A percentile compares a stretch with the other conserved stretches of the same genome.
phyloP scores from a whole-genome alignment of 1,140 invertebrate species.

The Caenorhabditis latens region DNA sequence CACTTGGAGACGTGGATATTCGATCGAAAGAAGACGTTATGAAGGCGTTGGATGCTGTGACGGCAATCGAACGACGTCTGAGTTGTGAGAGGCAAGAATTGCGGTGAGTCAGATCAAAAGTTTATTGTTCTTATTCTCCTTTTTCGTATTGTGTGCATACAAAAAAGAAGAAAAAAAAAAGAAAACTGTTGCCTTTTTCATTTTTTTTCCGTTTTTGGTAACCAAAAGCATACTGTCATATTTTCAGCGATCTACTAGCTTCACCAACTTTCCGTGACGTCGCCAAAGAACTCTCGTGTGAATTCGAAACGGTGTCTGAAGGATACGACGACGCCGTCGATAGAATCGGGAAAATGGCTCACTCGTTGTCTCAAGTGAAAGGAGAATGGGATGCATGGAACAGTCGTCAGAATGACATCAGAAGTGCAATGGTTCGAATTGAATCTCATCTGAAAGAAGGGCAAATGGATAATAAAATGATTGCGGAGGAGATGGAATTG shows the following conservation, averaged over 20 bases:
- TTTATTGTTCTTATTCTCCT: constrained; percentile 15
- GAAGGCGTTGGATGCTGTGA: constrained; percentile 53
- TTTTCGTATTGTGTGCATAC: constrained; percentile 24
- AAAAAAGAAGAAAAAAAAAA: neutral
- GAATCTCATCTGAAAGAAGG: constrained; percentile 52
- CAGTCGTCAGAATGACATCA: constrained; percentile 53
- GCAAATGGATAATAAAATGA: constrained; percentile 50
- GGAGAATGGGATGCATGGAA: constrained; percentile 55
- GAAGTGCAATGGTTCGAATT: constrained; percentile 42
- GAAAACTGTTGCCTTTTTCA: neutral
- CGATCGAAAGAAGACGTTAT: constrained; percentile 60
- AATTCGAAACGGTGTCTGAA: constrained; percentile 52
- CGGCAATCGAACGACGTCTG: constrained; percentile 47
- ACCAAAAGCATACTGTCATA: neutral
- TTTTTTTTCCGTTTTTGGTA: neutral
- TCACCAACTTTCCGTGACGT: constrained; percentile 40
- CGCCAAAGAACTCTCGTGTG: constrained; percentile 35
- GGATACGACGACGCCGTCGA: constrained; percentile 64
- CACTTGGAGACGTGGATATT: constrained; percentile 54
- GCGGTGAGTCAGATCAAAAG: constrained; percentile 43
- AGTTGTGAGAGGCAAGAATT: constrained; percentile 61
- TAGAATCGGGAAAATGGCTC: constrained; percentile 52
- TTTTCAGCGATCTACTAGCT: constrained; percentile 55
- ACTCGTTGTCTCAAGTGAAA: constrained; percentile 44
- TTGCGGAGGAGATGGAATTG: constrained; percentile 61